phyloP scores from a whole-genome alignment of 92 coral and sea anemone species.

The Siderastrea siderea region DNA sequence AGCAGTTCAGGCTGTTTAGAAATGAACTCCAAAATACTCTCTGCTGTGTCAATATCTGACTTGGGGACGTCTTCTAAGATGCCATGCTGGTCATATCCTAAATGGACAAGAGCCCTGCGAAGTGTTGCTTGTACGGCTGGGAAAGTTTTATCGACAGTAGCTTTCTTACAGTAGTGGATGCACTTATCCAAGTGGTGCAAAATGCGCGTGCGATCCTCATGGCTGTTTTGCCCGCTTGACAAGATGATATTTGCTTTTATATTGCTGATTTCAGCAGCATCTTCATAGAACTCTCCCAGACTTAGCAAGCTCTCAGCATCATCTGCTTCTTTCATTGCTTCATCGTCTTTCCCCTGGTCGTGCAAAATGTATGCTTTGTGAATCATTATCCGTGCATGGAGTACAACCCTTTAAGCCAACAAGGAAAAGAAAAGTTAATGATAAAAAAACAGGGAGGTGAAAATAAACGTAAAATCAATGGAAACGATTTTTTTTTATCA shows the following conservation, averaged over 20 bases:
- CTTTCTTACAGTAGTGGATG: constrained; percentile 30
- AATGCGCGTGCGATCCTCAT: constrained; percentile 12
- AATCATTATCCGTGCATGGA: constrained; percentile 42
- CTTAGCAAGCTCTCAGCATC: constrained; percentile 56
- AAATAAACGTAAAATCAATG: too few relatives aligned
- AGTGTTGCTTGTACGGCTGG: constrained; percentile 33
- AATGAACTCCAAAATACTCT: constrained; percentile 38
- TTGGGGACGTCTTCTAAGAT: constrained; percentile 44
- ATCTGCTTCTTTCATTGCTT: constrained; percentile 43
- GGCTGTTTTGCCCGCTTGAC: constrained; percentile 21
- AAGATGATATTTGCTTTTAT: constrained; percentile 44
- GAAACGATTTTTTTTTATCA: too few relatives aligned
- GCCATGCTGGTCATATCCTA: constrained; percentile 59
- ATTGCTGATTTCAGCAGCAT: constrained; percentile 40
- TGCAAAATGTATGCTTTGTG: constrained; percentile 45
- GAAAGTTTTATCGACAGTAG: constrained; percentile 41
- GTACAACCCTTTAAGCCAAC: not conserved
- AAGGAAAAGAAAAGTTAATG: not conserved
- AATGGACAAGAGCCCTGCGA: constrained; percentile 61
- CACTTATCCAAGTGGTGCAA: constrained; percentile 29
- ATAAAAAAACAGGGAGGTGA: not conserved
- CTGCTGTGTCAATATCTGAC: constrained; percentile 45
- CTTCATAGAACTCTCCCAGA: constrained; percentile 41
- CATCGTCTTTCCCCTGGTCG: constrained; percentile 36
- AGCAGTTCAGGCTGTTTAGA: not conserved